Evolutionary conservation across 35 echinoderm and acorn worm genomes (phyloP).

Genomic region (Anneissia japonica): DNA sequence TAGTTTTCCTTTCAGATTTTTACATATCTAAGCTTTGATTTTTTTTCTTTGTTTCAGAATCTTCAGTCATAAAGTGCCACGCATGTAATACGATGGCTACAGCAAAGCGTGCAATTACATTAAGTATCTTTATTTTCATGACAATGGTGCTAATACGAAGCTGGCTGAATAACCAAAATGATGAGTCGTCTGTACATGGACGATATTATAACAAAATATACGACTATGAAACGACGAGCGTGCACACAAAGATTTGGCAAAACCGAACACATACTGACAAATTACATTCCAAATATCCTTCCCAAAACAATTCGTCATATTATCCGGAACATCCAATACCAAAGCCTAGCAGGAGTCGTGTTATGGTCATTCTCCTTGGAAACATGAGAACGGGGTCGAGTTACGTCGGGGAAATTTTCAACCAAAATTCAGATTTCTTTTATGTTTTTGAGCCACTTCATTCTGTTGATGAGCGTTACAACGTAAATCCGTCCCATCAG

Average conservation of each 20-base stretch:
- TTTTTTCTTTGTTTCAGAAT: too few species aligned
- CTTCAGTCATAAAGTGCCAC: too few species aligned
- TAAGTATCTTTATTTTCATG: not conserved
- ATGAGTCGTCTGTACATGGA: not conserved
- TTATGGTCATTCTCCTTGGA: slow-evolving; percentile 32
- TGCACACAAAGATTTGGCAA: not conserved
- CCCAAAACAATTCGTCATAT: not conserved
- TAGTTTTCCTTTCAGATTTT: too few species aligned
- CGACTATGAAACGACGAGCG: not conserved
- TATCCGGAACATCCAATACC: not conserved
- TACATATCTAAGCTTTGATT: not conserved
- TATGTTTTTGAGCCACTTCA: slow-evolving; percentile 92
- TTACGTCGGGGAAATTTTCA: slow-evolving; percentile 83
- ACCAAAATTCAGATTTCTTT: slow-evolving; percentile 76
- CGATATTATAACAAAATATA: not conserved
- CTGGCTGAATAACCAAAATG: not conserved
- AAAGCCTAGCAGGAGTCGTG: not conserved
- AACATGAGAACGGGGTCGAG: slow-evolving; percentile 90
- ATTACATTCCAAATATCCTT: not conserved
- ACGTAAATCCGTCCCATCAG: not conserved
- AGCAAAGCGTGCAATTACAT: not conserved
- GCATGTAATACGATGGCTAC: not conserved
- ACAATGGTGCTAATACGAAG: not conserved
- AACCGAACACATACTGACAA: not conserved
- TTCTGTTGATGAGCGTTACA: slow-evolving; percentile 1